A percentile compares a stretch with the other conserved stretches of the same genome.
Evolutionary conservation across 1,140 invertebrate species (phyloP).

Genomic region (Macrostomum lignano): DNA sequence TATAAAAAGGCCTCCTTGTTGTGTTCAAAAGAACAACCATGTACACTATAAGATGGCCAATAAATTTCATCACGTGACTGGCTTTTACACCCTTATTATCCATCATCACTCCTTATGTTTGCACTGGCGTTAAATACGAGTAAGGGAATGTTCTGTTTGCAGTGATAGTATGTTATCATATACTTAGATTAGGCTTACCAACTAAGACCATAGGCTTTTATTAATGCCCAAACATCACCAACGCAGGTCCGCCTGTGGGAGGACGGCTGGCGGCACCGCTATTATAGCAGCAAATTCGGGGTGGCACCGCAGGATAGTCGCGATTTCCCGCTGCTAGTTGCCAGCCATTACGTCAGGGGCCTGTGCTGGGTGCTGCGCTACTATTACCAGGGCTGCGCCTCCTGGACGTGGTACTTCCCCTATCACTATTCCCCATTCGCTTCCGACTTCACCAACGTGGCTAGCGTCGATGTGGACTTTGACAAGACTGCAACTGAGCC

Average conservation of each 20-base stretch:
- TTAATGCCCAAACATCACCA: too few species aligned
- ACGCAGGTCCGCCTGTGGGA: slow-evolving; percentile 78
- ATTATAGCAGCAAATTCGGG: slow-evolving; percentile 89
- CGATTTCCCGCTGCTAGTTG: slow-evolving; percentile 16
- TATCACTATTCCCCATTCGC: slow-evolving; percentile 99
- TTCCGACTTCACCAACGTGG: slow-evolving; percentile 79
- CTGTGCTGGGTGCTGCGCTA: slow-evolving; percentile 89
- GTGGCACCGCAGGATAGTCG: slow-evolving; percentile 36
- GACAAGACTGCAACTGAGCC: slow-evolving; percentile 57
- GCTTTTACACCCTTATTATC: too few species aligned
- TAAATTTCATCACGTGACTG: too few species aligned
- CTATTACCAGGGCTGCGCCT: slow-evolving; percentile 51
- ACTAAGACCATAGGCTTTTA: too few species aligned
- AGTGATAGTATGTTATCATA: too few species aligned
- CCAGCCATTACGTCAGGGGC: slow-evolving; percentile 67
- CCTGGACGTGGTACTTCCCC: slow-evolving; percentile 97
- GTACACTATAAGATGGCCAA: too few species aligned
- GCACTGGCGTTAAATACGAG: too few species aligned
- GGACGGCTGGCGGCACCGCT: slow-evolving; percentile 80
- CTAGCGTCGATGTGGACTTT: slow-evolving; percentile 52
- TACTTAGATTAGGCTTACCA: too few species aligned
- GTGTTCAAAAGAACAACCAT: too few species aligned
- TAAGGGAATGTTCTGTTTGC: too few species aligned
- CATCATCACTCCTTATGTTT: too few species aligned
- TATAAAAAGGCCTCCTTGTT: too few species aligned